Base-by-base conservation (phyloP, 2,113 vertebrate species). In the Triplophysa tibetana region DNA sequence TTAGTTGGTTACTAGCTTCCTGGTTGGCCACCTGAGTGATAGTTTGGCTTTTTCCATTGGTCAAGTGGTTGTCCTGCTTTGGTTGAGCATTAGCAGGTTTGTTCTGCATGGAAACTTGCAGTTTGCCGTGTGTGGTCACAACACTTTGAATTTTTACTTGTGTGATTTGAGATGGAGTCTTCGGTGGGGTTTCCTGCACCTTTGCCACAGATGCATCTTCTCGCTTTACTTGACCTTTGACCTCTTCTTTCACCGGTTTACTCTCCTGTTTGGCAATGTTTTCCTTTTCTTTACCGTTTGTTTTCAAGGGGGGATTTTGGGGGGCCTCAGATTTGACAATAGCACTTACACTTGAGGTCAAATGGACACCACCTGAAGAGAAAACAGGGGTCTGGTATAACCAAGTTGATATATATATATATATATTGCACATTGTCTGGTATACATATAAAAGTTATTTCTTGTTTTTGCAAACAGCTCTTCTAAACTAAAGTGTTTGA, bases 221-320 rank as follows among this genome's bases (percentile, higher is more conserved):
- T 21, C 17, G 88, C 78, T 73, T 87, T 54, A 77, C 82, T 73
- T 87, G 84, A 56, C 81, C 66, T 19, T 16, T 82, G 21, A 29
- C 7, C n/a, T 58, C 73, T 65, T 52, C 72, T 29, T 77, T 82
- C 41, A 19, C 65, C 62, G 50, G 78, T 81, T 65, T 77, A 77
- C 48, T 82, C 8, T 10, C 24, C 0, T 76, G 69, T 38, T 85
- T 80, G 64, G 62, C 86, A 62, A 78, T 76, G 45, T 24, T 76
- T 66, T 43, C 50, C 48, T 48, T 26, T 54, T 10, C 66, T 77
- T 80, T 87, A 61, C 52, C 26, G 21, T 82, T 84, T 56, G 70
- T 79, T 77, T 58, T 81, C 86, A 85, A 13, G 85, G 81, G 67
- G 33, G 73, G 67, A 72, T 83, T 84, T 85, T 87, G 67, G 1